Evolutionary conservation across 2,888 invertebrate species (phyloP).

Genomic region (Drosophila hamatofila): DNA sequence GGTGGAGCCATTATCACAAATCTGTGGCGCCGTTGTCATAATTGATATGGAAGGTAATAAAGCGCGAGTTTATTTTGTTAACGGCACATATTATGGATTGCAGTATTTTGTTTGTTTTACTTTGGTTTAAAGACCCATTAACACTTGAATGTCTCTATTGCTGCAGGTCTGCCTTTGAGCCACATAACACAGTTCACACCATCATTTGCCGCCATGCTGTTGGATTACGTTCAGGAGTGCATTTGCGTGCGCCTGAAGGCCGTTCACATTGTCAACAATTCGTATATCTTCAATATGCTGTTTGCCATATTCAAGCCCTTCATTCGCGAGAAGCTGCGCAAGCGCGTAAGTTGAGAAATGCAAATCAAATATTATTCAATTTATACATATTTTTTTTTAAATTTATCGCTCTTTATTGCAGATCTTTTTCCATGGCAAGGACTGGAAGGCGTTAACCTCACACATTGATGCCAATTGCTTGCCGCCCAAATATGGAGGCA

Average conservation of each 20-base stretch:
- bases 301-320: conserved; percentile 95
- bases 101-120: no score
- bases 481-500: conserved; percentile 89
- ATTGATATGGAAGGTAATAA: conserved; percentile 89
- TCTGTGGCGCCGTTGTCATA: conserved; percentile 90
- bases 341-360: conserved; percentile 87
- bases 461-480: conserved; percentile 87
- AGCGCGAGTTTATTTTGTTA: neutral
- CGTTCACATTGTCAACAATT: conserved; percentile 95
- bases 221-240: conserved; percentile 92
- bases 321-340: conserved; percentile 92
- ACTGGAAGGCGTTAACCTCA: conserved; percentile 87
- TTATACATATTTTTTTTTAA: neutral
- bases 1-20: conserved; percentile 92
- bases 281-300: conserved; percentile 93
- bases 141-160: neutral
- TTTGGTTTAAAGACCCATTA: conserved; percentile 13
- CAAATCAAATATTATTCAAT: neutral
- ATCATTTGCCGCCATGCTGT: conserved; percentile 89
- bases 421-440: conserved; percentile 91
- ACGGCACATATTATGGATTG: conserved; percentile 11
- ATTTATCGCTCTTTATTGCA: conserved; percentile 56
- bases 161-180: conserved; percentile 87
- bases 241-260: conserved; percentile 93
- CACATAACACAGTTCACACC: conserved; percentile 93